Base-by-base conservation (phyloP, 2,113 vertebrate genomes). In the Fukomys damarensis region DNA sequence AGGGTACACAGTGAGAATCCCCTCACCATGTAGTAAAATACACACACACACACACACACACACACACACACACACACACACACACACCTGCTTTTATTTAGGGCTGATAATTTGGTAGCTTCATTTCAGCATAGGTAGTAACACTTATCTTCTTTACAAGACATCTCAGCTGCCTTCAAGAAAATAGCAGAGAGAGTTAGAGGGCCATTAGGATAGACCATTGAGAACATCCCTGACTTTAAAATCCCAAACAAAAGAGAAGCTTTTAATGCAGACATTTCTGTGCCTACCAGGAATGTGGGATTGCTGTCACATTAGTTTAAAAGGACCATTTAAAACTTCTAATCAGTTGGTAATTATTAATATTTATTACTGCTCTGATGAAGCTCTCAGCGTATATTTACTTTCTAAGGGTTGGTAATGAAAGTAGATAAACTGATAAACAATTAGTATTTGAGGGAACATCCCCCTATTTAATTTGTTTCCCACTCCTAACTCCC, bases 301-400 rank as follows among this genome's bases (percentile, higher is more conserved):
- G 89, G 94, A 79, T 32, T 97, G 94, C 97, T 98, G 98, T 98
- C 96, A 94, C 95, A 22, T 97, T 97, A 92, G 98, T 98, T 98
- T 98, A 97, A 97, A 98, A 98, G 85, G 98, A 96, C 98, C 96
- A 95, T 94, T 98, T 98, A 95, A 98, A 98, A 98, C 96, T 96
- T 98, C 94, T 70, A 96, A 97, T 96, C 61, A 91, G 83, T 97
- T 95, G 96, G 91, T 91, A 96, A 97, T 98, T 98, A 98, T 98
- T 98, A 98, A 98, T 98, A 98, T 98, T 98, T 98, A 98, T 98
- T 97, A 93, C 92, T 94, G 74, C 97, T 97, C 94, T 72, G 97
- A 98, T 93, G 98, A 93, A 95, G 97, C 96, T 91, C 76, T 41
- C 4, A 96, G 95, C 85, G 98, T 93, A 84, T 98, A 96, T 97